Evolutionary conservation across 2,888 invertebrate genomes (phyloP), one percentile per base, ranked within the genome.

Genomic region (Nyleta sp.): DNA sequence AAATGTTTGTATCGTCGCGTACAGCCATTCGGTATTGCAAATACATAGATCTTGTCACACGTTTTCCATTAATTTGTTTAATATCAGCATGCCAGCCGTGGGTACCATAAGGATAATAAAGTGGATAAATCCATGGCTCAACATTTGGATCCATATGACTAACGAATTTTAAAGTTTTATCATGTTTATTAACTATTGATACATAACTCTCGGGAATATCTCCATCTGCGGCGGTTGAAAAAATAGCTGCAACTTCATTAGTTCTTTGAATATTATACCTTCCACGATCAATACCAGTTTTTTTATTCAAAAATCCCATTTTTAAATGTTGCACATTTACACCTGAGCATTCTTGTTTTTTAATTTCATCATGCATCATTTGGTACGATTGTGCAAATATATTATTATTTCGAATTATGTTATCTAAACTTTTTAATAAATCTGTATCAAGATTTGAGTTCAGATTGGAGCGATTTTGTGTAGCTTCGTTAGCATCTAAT

Each of bases 141-240:
- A 44, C 20, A 11, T 55, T 55, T 40, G 38, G 13, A 76, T 80
- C 70, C 60, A 72, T 53, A n/a, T 55, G 53, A 62, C 67, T 80
- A 17, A 81, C 76, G 15, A 35, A 53, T 52, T 78, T 62, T 33
- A 80, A 65, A 33, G 52, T 46, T 59, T 78, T 77, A 8, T 78
- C 68, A 65, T 59, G 42, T 64, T 70, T 75, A 44, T 80, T 80
- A 15, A 44, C 28, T 8, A 80, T 75, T 11, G 71, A 71, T 31
- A 82, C 80, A 48, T 74, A 83, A 17, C 70, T 64, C 18, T 80
- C 77, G 3, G 81, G 78, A 62, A 82, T 82, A 33, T 82, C 72
- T 6, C 81, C 73, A 71, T 80, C 79, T 38, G 80, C 81, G 7
- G 67, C 72, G 6, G 79, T 82, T 18, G 74, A 77, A 72, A 80